Base-by-base conservation (phyloP, 1,140 invertebrate species). In the Drosophila setifemur region DNA sequence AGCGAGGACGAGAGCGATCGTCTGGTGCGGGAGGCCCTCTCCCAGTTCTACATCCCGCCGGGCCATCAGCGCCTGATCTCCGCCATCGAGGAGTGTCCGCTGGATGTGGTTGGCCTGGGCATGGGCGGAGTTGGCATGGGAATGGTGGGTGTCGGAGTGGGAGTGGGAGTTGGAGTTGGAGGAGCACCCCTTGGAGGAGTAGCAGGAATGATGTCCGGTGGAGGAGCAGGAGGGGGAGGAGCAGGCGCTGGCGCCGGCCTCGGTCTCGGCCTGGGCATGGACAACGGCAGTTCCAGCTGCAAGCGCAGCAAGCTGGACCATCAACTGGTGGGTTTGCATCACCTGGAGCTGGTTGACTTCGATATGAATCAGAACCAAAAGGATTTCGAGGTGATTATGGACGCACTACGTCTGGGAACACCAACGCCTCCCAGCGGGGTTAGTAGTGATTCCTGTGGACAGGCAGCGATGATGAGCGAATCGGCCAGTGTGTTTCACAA, bases 21-120 rank as follows among this genome's bases (percentile, higher is more conserved):
- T 21, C 90, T 93, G 79, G 92, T 93, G 16, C 92, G 93, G 31
- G 93, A 93, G 54, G 93, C 93, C 0, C 89, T 94, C 0, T 94
- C 93, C 21, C 94, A 95, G 66, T 94, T 95, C 69, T 95, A 95
- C 83, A 94, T 95, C 88, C 94, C 94, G 35, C 94, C 94, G 0
- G n/a, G n/a, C n/a, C n/a, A n/a, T n/a, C 94, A 94, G 7, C 91
- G 93, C 39, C 91, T 95, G 61, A 90, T 95, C 37, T 94, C 94
- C 3, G 93, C 93, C 35, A 94, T 95, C 26, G 93, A 95, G 76
- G 93, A 94, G 23, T 90, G 88, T 19, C 89, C 89, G 0, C 19
- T 89, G 29, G 89, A 90, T 60, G 75, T 88, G n/a, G 86, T 85
- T 0, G 79, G 79, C 0, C 42, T 88, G 8, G 78, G 76, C 4